Evolutionary conservation across 2,113 vertebrate species (phyloP).

Genomic region (Sardina pilchardus): DNA sequence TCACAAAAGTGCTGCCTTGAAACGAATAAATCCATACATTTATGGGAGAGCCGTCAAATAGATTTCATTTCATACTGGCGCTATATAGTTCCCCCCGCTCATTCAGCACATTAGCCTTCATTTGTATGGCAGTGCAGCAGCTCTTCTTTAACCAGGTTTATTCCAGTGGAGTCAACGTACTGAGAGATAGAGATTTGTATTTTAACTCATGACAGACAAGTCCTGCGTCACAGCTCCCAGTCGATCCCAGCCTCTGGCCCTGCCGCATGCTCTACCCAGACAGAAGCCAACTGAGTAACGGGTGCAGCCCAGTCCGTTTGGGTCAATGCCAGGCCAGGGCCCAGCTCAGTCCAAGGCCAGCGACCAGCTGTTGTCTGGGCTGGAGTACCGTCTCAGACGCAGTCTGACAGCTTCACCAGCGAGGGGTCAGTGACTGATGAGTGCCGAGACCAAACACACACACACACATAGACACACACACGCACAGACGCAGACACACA

Average conservation of each 20-base stretch:
- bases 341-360: background rate
- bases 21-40: background rate
- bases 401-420: constrained; percentile 28
- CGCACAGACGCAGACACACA: background rate
- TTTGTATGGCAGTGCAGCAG: background rate
- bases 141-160: background rate
- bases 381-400: background rate
- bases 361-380: background rate
- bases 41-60: background rate
- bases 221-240: background rate
- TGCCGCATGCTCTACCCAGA: background rate
- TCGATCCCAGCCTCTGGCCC: background rate
- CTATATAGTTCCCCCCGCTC: background rate
- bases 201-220: background rate
- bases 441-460: background rate
- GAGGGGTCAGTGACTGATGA: constrained; percentile 29
- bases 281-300: background rate
- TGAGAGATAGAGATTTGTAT: background rate
- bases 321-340: background rate
- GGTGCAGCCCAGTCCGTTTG: background rate
- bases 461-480: background rate
- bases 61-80: background rate
- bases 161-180: background rate
- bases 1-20: background rate
- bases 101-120: background rate